phyloP scores from a whole-genome alignment of 1,140 invertebrate genomes.

The Pseudomyrmex gracilis region DNA sequence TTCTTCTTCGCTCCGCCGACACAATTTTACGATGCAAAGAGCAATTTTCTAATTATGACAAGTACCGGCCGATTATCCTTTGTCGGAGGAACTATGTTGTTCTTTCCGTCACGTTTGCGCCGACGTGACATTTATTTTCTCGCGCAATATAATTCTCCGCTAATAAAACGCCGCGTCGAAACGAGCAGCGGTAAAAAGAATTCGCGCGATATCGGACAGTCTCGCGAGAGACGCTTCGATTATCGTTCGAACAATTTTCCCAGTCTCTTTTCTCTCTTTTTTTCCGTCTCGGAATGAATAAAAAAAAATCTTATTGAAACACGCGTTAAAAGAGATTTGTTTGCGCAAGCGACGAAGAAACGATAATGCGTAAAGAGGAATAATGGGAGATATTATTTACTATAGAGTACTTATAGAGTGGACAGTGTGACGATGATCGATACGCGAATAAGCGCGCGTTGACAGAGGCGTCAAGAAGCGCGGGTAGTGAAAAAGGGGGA shows the following conservation, averaged over 20 bases:
- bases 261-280: too few relatives aligned
- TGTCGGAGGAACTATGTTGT: conserved; percentile 28
- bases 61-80: conserved; percentile 66
- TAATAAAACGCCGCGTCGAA: conserved; percentile 50
- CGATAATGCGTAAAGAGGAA: conserved; percentile 44
- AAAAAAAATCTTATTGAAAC: conserved; percentile 12
- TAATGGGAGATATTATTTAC: conserved; percentile 59
- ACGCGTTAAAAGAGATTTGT: conserved; percentile 36
- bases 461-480: conserved; percentile 53
- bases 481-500: conserved; percentile 35
- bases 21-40: conserved; percentile 69
- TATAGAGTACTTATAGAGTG: conserved; percentile 58
- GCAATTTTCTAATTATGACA: conserved; percentile 77
- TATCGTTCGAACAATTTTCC: neutral
- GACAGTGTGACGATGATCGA: conserved; percentile 73
- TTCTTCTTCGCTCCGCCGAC: conserved; percentile 66
- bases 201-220: conserved; percentile 17
- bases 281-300: too few relatives aligned
- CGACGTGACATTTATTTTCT: conserved; percentile 59
- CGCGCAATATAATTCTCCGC: conserved; percentile 51
- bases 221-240: conserved; percentile 1
- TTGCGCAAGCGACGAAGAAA: conserved; percentile 28
- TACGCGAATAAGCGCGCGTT: conserved; percentile 60
- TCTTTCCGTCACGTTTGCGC: conserved; percentile 30
- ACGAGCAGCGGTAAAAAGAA: conserved; percentile 26